Conservation (phyloP, 2,888 invertebrate genomes). For the Trichopoda pennipes region DNA sequence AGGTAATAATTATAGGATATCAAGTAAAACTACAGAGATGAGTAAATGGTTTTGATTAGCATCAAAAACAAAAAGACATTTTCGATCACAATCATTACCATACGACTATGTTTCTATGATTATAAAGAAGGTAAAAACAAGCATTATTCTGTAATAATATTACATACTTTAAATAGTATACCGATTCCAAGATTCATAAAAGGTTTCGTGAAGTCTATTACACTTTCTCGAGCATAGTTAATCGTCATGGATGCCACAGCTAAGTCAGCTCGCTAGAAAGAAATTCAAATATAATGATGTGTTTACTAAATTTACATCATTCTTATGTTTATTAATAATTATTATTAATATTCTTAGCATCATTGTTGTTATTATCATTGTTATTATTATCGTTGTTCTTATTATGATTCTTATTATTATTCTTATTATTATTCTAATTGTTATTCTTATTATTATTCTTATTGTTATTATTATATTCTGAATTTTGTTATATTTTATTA, state of each 20-base stretch:
- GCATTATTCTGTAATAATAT: slow-evolving; percentile 23
- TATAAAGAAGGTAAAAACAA: slow-evolving; percentile 1
- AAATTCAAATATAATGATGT: not conserved
- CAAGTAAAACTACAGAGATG: slow-evolving; percentile 25
- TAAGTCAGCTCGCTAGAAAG: slow-evolving; percentile 91
- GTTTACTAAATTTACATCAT: no score
- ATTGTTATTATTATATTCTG: no score
- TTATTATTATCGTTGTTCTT: no score
- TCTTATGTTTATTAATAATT: no score
- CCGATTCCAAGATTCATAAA: slow-evolving; percentile 99
- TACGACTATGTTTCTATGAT: not conserved
- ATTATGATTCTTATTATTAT: no score
- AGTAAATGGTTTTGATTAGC: slow-evolving; percentile 20
- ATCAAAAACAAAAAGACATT: slow-evolving; percentile 21
- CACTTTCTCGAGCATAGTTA: slow-evolving; percentile 93
- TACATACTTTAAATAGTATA: slow-evolving; percentile 93
- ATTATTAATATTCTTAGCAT: no score
- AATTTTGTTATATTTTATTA: no score
- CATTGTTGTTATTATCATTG: no score
- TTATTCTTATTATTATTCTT: no score
- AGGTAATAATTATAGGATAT: slow-evolving; percentile 41
- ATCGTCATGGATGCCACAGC: slow-evolving; percentile 99
- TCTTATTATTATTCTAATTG: no score
- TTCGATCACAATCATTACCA: slow-evolving; percentile 24
- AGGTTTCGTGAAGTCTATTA: slow-evolving; percentile 98